Percentiles rank a stretch among this genome's conserved stretches.
Conservation (phyloP, 2,797 vertebrate species). For the Argentina silus region DNA sequence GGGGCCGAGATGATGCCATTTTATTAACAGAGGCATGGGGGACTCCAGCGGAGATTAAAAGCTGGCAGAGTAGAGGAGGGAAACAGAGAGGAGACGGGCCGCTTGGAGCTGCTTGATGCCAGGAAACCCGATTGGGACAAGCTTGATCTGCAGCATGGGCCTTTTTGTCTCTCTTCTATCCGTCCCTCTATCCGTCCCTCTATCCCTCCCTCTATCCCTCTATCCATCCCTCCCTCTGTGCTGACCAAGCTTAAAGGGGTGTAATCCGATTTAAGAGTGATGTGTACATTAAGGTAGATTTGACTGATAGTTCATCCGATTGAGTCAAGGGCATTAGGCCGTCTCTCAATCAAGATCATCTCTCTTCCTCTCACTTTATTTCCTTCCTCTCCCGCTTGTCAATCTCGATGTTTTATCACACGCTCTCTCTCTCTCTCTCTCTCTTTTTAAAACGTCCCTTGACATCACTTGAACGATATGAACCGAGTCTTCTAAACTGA, state of each 20-base stretch:
- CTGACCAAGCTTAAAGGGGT: constrained; percentile 46
- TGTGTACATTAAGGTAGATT: constrained; percentile 56
- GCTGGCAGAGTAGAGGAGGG: constrained; percentile 15
- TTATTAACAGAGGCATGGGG: constrained; percentile 46
- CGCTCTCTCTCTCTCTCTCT: background rate
- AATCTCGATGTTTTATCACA: background rate
- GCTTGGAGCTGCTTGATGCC: constrained; percentile 32
- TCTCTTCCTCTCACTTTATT: background rate
- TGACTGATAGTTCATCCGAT: constrained; percentile 49
- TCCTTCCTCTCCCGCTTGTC: background rate
- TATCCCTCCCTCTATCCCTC: background rate
- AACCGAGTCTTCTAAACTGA: background rate
- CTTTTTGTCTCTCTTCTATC: background rate
- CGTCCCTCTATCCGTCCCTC: background rate
- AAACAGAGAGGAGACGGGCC: constrained; percentile 17
- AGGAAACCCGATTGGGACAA: constrained; percentile 30
- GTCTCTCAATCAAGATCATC: constrained; percentile 48
- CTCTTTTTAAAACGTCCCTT: background rate
- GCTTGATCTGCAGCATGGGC: constrained; percentile 26
- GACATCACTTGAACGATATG: background rate
- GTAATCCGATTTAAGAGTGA: constrained; percentile 57
- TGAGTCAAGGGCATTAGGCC: constrained; percentile 45
- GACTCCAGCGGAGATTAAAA: constrained; percentile 44
- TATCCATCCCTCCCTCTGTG: constrained; percentile 23
- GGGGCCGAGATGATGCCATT: constrained; percentile 49